A percentile compares a stretch with the other conserved stretches of the same genome.
Evolutionary conservation across 2,888 invertebrate genomes (phyloP).

Genomic region (Acanthoscelides obtectus): DNA sequence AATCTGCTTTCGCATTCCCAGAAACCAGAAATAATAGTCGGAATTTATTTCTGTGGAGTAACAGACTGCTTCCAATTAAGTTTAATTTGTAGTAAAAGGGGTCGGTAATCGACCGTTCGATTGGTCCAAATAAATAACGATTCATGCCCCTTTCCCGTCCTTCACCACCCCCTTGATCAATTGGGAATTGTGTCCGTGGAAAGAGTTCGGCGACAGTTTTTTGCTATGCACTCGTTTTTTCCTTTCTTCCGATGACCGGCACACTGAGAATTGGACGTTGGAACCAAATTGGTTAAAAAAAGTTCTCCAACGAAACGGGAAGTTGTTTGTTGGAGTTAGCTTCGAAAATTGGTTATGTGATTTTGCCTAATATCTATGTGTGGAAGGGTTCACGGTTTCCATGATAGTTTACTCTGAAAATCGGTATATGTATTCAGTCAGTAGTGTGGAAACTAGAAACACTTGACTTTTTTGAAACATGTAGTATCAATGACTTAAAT

Average conservation of each 20-base stretch:
- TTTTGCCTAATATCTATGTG: too few relatives aligned
- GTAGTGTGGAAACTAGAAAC: too few relatives aligned
- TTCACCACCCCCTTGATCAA: background rate
- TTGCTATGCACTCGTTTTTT: background rate
- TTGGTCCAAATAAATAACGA: slow-evolving; percentile 6
- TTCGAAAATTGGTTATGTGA: background rate
- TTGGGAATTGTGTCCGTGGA: background rate
- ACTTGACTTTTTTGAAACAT: too few relatives aligned
- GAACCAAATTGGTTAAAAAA: background rate
- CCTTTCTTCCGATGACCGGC: background rate
- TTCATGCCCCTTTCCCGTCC: background rate
- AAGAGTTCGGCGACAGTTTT: background rate
- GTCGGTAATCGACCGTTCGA: slow-evolving; percentile 4
- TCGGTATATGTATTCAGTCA: too few relatives aligned
- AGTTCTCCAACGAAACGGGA: background rate
- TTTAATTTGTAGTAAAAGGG: slow-evolving; percentile 10
- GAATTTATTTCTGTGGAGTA: slow-evolving; percentile 4
- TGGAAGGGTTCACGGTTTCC: too few relatives aligned
- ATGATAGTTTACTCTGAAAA: too few relatives aligned
- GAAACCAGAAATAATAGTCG: background rate
- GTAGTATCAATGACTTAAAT: too few relatives aligned
- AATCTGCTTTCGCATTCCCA: background rate
- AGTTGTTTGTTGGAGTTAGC: background rate
- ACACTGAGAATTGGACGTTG: background rate
- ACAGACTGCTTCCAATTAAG: slow-evolving; percentile 13